Evolutionary conservation across 1,140 invertebrate genomes (phyloP).

Genomic region (Battus philenor): DNA sequence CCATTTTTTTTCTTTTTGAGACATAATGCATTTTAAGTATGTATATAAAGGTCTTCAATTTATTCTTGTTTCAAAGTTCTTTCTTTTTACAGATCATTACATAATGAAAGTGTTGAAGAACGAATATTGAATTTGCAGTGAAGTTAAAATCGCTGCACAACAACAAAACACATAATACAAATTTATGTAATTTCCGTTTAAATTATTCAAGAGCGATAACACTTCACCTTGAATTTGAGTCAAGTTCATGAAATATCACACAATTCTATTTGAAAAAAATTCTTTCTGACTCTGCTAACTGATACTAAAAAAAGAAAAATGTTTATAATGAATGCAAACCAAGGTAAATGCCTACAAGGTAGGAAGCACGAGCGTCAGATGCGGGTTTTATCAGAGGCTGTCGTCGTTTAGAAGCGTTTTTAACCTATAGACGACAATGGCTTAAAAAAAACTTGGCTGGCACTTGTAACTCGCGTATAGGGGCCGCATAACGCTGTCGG

Average conservation of each 20-base stretch:
- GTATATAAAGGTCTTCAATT: no score
- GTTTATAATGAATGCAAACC: constrained; percentile 18
- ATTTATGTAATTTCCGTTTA: no score
- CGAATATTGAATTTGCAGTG: no score
- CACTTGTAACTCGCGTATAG: constrained; percentile 43
- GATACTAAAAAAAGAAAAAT: constrained; percentile 18
- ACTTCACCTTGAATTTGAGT: constrained; percentile 34
- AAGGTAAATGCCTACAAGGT: constrained; percentile 28
- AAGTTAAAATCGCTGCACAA: no score
- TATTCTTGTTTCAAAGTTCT: no score
- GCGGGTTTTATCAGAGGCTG: constrained; percentile 41
- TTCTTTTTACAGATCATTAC: no score
- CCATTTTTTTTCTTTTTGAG: no score
- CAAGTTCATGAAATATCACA: constrained; percentile 37
- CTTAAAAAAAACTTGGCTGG: constrained; percentile 42
- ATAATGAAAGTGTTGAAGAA: no score
- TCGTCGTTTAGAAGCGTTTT: constrained; percentile 15
- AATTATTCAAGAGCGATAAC: constrained; percentile 15
- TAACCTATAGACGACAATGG: constrained; percentile 20
- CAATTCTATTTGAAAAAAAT: constrained; percentile 6
- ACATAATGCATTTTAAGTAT: no score
- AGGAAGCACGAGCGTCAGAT: constrained; percentile 30
- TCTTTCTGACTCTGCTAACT: constrained; percentile 9
- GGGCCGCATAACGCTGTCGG: constrained; percentile 29
- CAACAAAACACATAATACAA: no score